phyloP scores from a whole-genome alignment of 2,113 vertebrate genomes.

The Plotosus lineatus region DNA sequence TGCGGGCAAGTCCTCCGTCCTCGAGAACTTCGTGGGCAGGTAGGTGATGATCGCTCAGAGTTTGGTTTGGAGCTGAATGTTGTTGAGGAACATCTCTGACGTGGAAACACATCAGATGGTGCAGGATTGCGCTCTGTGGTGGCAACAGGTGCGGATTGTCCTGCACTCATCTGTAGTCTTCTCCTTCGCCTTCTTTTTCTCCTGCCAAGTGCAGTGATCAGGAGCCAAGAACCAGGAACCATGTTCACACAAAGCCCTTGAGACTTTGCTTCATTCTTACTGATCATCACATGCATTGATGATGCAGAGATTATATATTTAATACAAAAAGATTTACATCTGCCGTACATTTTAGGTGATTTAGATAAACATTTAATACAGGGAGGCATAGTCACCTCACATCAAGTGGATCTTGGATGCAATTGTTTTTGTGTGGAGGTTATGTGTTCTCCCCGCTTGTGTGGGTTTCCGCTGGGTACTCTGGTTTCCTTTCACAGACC shows the following conservation, averaged over 20 bases:
- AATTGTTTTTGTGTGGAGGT: too few species aligned
- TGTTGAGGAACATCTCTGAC: neutral
- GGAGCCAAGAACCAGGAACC: conserved; percentile 40
- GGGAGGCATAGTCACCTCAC: too few species aligned
- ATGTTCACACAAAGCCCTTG: conserved; percentile 16
- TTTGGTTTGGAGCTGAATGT: neutral
- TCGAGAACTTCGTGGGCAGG: conserved; percentile 88
- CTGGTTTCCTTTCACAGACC: too few species aligned
- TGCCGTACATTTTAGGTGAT: neutral
- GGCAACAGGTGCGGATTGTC: conserved; percentile 40
- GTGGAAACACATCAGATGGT: neutral
- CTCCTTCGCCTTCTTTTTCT: neutral
- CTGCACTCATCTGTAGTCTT: conserved; percentile 47
- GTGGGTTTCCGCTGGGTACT: too few species aligned
- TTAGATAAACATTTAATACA: neutral
- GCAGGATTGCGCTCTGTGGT: conserved; percentile 7
- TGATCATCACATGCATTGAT: neutral
- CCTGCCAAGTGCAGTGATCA: conserved; percentile 31
- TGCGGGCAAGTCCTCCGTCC: conserved; percentile 86
- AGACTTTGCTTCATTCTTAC: conserved; percentile 5
- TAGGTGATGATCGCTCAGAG: conserved; percentile 48
- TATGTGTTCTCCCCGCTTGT: too few species aligned
- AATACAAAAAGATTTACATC: neutral
- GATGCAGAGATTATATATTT: neutral
- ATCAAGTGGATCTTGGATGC: too few species aligned